Evolutionary conservation across 2,797 vertebrate genomes (phyloP).

Genomic region (Neopelma chrysocephalum): DNA sequence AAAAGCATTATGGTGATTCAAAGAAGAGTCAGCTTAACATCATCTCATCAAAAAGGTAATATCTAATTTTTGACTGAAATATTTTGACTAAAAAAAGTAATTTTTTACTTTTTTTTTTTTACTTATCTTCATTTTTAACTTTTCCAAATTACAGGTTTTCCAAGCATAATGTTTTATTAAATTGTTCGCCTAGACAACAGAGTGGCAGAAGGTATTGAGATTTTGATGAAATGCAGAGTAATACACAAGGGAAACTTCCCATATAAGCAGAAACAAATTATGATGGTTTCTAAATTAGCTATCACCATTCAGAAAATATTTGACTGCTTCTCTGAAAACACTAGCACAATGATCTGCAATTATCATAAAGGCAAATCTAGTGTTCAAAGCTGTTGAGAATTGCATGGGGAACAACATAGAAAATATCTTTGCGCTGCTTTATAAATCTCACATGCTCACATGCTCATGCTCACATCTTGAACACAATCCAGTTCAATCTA

Average conservation of each 20-base stretch:
- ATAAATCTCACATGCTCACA: not conserved
- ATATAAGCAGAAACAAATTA: not conserved
- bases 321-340: not conserved
- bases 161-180: not conserved
- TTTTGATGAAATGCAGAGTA: not conserved
- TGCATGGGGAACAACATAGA: not conserved
- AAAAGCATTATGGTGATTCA: not conserved
- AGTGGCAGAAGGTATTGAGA: not conserved
- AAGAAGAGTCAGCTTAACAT: not conserved
- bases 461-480: not conserved
- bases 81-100: not conserved
- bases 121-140: not conserved
- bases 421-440: not conserved
- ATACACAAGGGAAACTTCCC: not conserved
- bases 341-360: not conserved
- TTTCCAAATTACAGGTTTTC: not conserved
- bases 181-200: not conserved
- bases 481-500: not conserved
- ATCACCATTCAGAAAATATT: not conserved
- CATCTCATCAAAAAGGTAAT: not conserved
- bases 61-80: not conserved
- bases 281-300: slow-evolving; percentile 19
- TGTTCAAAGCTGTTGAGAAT: not conserved
- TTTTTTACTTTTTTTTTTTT: not conserved
- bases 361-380: slow-evolving; percentile 15